Evolutionary conservation across 2,797 vertebrate genomes (phyloP).

Genomic region (Brotula barbata): DNA sequence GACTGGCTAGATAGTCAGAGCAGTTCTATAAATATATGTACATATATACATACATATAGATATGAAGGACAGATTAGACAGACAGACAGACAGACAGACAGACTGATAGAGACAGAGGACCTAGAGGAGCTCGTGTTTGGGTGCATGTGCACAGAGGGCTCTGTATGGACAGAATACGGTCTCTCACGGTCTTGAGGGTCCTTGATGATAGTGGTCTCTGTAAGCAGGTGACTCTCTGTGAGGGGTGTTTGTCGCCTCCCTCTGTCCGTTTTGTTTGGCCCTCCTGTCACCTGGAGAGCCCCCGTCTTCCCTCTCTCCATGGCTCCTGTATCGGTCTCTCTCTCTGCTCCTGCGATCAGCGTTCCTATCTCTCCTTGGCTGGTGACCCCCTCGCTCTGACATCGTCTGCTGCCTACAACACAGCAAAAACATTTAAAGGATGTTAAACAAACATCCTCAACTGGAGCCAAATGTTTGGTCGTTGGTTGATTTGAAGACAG

Average conservation of each 20-base stretch:
- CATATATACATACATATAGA: too few relatives aligned
- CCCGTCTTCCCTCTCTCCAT: slow-evolving; percentile 34
- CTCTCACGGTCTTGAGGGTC: slow-evolving; percentile 62
- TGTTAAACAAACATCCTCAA: too few relatives aligned
- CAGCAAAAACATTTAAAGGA: neutral
- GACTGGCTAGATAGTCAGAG: too few relatives aligned
- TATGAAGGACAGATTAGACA: too few relatives aligned
- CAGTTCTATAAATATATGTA: too few relatives aligned
- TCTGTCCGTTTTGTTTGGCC: slow-evolving; percentile 49
- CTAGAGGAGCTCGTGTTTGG: too few relatives aligned
- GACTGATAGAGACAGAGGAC: too few relatives aligned
- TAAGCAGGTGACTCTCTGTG: slow-evolving; percentile 45
- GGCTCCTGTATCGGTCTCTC: slow-evolving; percentile 24
- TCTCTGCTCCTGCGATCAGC: slow-evolving; percentile 50
- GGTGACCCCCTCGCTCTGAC: slow-evolving; percentile 61
- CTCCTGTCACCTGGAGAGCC: slow-evolving; percentile 56
- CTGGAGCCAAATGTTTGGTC: too few relatives aligned
- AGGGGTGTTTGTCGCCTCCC: slow-evolving; percentile 54
- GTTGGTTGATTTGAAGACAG: too few relatives aligned
- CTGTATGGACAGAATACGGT: neutral
- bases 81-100: too few relatives aligned
- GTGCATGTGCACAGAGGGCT: too few relatives aligned
- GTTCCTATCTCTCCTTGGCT: slow-evolving; percentile 52
- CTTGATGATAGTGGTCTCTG: slow-evolving; percentile 37
- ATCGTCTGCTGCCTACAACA: slow-evolving; percentile 44